phyloP scores from a whole-genome alignment of 2,113 vertebrate genomes.

The Labeo catla region DNA sequence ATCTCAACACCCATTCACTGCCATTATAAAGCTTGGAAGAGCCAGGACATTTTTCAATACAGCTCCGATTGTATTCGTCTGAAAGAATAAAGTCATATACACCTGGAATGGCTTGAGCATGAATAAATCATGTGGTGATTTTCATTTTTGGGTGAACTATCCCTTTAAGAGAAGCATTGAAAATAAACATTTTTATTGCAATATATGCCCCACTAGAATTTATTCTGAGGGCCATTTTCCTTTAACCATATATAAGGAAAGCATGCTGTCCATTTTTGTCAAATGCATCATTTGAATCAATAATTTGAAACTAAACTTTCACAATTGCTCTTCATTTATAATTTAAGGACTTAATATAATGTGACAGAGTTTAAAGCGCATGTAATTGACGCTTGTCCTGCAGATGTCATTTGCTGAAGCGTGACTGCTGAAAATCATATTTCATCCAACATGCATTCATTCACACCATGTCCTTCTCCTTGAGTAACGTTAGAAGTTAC shows the following conservation, averaged over 20 bases:
- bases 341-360: neutral
- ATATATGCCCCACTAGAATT: neutral
- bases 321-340: neutral
- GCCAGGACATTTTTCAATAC: too few relatives aligned
- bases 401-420: neutral
- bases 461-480: neutral
- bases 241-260: neutral
- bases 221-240: neutral
- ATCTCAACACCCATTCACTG: too few relatives aligned
- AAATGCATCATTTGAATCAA: neutral
- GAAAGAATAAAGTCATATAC: too few relatives aligned
- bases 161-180: too few relatives aligned
- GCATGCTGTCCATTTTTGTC: neutral
- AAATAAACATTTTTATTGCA: neutral
- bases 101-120: too few relatives aligned
- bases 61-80: too few relatives aligned
- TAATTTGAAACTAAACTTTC: neutral
- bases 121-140: too few relatives aligned
- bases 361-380: neutral
- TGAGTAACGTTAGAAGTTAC: neutral
- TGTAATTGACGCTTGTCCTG: neutral
- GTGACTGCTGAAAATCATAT: conserved; percentile 10
- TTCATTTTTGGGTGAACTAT: too few relatives aligned
- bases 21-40: too few relatives aligned
- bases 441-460: conserved; percentile 4